phyloP scores from a whole-genome alignment of 2,797 vertebrate species.

The Eremophila alpestris region DNA sequence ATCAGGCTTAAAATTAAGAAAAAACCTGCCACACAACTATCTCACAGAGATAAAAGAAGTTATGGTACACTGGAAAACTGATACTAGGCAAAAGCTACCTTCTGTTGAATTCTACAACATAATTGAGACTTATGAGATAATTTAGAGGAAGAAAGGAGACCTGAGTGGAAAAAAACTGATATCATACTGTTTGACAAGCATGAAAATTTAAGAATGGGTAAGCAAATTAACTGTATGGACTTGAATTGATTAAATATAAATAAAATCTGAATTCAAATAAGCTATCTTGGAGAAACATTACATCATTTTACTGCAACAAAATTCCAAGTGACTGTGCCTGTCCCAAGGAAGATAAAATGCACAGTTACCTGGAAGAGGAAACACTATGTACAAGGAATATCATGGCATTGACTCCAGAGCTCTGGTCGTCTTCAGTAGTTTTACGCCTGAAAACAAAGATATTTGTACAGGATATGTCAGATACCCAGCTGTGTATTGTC shows the following conservation, averaged over 20 bases:
- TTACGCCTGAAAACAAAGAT: constrained; percentile 54
- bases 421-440: neutral
- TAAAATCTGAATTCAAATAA: neutral
- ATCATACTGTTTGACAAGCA: neutral
- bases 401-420: constrained; percentile 62
- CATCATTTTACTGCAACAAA: neutral
- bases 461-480: neutral
- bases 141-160: neutral
- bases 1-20: neutral
- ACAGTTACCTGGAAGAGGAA: constrained; percentile 60
- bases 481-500: neutral
- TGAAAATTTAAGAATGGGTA: neutral
- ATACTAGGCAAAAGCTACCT: neutral
- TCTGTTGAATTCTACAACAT: neutral
- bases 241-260: neutral
- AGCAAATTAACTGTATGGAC: neutral
- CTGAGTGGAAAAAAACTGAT: neutral
- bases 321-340: neutral
- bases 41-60: neutral
- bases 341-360: neutral
- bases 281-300: neutral
- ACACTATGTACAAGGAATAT: constrained; percentile 54
- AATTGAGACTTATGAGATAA: neutral
- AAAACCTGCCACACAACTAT: neutral
- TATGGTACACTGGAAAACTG: neutral